Conservation (phyloP, 2,888 invertebrate genomes). For the Amphimallon solstitiale region DNA sequence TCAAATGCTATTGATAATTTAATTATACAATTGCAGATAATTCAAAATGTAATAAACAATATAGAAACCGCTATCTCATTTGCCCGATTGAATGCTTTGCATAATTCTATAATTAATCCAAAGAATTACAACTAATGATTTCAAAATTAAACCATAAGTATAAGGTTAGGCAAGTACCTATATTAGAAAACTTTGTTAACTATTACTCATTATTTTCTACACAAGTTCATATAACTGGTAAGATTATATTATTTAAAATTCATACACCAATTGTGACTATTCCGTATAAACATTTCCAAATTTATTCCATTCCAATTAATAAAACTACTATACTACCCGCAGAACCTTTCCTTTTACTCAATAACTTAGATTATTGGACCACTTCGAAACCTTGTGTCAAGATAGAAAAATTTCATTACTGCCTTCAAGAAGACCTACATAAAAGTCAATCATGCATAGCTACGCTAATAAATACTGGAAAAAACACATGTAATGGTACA, state of each 20-base stretch:
- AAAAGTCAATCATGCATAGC: constrained; percentile 1
- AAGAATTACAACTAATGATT: background rate
- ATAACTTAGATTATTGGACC: constrained; percentile 1
- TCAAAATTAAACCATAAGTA: background rate
- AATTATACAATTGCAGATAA: too few species aligned
- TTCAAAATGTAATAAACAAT: too few species aligned
- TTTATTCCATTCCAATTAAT: background rate
- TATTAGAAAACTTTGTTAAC: background rate
- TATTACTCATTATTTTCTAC: background rate
- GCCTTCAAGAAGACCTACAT: background rate
- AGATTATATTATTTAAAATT: background rate
- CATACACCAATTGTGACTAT: background rate
- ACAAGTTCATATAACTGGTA: background rate
- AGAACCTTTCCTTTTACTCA: background rate
- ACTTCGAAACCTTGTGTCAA: background rate
- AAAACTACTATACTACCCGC: background rate
- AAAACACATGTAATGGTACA: background rate
- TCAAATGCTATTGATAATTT: too few species aligned
- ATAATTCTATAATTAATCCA: background rate
- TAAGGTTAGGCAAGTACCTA: background rate
- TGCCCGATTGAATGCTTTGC: too few species aligned
- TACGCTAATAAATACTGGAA: background rate
- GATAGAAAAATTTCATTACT: background rate
- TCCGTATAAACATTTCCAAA: background rate
- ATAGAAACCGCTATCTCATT: too few species aligned